Base-by-base conservation (phyloP, 2,888 invertebrate species). In the Luperina testacea region DNA sequence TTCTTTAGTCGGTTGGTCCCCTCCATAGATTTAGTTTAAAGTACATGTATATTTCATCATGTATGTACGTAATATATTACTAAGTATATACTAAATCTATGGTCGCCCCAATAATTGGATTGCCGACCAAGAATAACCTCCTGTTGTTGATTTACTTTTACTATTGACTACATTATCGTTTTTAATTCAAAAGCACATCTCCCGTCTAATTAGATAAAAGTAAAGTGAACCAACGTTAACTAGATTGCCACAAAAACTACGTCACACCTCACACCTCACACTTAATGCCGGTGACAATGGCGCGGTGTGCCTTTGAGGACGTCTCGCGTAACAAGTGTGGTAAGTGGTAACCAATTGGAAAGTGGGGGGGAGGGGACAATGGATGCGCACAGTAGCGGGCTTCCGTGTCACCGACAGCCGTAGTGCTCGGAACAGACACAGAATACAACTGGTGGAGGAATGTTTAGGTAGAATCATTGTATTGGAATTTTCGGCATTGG, bases 341-440 rank as follows among this genome's bases (percentile, higher is more conserved):
- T 85, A 85, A 85, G 82, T 87, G 85, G 92, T 93, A 94, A 94
- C 94, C 93, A 94, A 95, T 94, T 93, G 93, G 90, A 87, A 88
- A 90, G 88, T 74, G 78, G 80, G 72, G 77, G 81, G 77, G 96
- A n/a, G 53, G n/a, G 2, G 75, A 96, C 95, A 95, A 95, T 94
- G 91, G 92, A 93, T 88, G 93, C 92, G 91, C 94, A 96, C 96
- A 95, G 96, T 96, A 96, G 96, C 96, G 87, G 94, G 95, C 96
- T 96, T 96, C 96, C 95, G 96, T 94, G 94, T 94, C 92, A 84
- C 77, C 82, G 77, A 17, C 82, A 57, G 75, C n/a, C 77, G 76
- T 86, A 90, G 91, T 84, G 84, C 86, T 93, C 90, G 63, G 85
- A 92, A 91, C 85, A 87, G 74, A 85, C 82, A 80, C 85, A 92